Percentiles rank a stretch among this genome's conserved stretches.
These are phyloP conservation scores for Aphrocallistes beatrix DNA, from an alignment of 37 sponge, comb jelly and placozoan species.

Conservation along the genomic window DNA sequence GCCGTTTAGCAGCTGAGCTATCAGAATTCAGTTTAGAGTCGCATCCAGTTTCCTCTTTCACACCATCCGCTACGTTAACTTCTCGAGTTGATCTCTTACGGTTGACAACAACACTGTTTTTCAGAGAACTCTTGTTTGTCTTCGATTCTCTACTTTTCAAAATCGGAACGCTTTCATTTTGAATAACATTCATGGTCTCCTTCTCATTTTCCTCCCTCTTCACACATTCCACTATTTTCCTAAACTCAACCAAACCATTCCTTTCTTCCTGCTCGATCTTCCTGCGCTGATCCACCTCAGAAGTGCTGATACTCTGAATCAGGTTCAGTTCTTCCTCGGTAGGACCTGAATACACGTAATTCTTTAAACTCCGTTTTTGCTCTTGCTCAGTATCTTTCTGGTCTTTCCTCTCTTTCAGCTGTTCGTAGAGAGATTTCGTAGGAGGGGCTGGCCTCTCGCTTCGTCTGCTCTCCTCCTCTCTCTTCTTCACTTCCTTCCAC, in stretches of 20 bases:
- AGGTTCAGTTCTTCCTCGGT: not conserved
- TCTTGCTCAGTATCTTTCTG: not conserved
- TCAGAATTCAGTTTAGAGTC: not conserved
- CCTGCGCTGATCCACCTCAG: not conserved
- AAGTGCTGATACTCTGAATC: not conserved
- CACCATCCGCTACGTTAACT: not conserved
- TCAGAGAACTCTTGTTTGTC: not conserved
- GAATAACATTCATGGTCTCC: not conserved
- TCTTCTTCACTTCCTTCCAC: not conserved
- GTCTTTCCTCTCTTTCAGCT: conserved; percentile 6
- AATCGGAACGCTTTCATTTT: not conserved
- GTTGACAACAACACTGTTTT: not conserved
- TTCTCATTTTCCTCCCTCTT: not conserved
- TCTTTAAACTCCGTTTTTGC: not conserved
- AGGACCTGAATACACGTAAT: not conserved
- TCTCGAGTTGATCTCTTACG: not conserved
- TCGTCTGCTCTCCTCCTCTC: not conserved
- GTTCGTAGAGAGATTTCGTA: not conserved
- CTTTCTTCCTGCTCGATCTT: not conserved
- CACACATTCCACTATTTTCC: not conserved
- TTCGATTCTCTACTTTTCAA: not conserved
- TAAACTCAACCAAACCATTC: not conserved
- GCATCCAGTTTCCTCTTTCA: not conserved
- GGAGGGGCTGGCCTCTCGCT: not conserved
- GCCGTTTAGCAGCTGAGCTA: not conserved